Percentiles rank a stretch among this genome's conserved stretches.
Conservation (phyloP, 2,888 invertebrate genomes). For the Plebejus melissa region DNA sequence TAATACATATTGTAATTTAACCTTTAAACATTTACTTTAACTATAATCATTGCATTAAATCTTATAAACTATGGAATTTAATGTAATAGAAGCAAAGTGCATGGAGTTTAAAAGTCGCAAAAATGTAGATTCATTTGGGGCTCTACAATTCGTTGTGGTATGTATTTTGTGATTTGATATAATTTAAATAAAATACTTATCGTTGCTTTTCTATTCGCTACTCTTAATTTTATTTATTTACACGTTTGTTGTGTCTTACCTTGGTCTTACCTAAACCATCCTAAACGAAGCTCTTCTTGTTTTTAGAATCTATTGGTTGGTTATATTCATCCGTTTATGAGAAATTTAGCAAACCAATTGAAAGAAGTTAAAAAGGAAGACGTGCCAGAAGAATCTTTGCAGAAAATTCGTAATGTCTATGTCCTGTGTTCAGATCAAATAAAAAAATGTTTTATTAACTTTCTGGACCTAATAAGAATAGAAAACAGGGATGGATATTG, state of each 20-base stretch:
- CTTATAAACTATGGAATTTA: constrained; percentile 14
- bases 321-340: constrained; percentile 52
- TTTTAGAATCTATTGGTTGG: constrained; percentile 54
- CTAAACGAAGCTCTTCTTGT: neutral
- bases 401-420: constrained; percentile 53
- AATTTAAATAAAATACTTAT: neutral
- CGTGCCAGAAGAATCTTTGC: constrained; percentile 37
- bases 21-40: neutral
- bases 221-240: neutral
- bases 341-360: constrained; percentile 48
- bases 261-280: no score
- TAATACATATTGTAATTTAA: neutral
- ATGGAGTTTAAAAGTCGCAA: constrained; percentile 34
- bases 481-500: constrained; percentile 48
- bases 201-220: no score
- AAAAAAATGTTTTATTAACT: constrained; percentile 56
- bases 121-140: constrained; percentile 44
- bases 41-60: neutral
- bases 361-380: constrained; percentile 39
- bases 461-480: constrained; percentile 62
- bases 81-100: constrained; percentile 21
- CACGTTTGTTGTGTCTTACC: neutral
- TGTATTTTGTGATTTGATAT: neutral
- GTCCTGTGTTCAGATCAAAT: constrained; percentile 64
- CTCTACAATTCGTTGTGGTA: constrained; percentile 56